phyloP scores from a whole-genome alignment of 2,888 invertebrate species.

The Sarcophaga subvicina region DNA sequence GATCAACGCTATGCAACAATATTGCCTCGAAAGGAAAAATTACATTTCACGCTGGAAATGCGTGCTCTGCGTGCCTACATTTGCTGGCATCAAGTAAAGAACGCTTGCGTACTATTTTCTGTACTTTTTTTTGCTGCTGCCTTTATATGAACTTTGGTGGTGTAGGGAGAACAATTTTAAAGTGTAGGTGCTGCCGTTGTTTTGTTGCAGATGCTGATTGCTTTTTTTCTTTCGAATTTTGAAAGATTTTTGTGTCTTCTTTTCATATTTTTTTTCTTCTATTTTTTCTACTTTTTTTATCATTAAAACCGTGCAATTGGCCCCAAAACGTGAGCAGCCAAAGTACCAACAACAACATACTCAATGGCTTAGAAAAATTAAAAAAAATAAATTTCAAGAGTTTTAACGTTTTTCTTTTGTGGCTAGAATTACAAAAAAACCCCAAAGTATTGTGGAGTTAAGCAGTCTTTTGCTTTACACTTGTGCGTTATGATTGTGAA shows the following conservation, averaged over 20 bases:
- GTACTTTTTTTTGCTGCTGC: neutral
- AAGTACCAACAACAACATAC: constrained; percentile 27
- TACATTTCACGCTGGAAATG: constrained; percentile 81
- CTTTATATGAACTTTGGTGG: constrained; percentile 23
- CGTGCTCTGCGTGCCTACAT: constrained; percentile 79
- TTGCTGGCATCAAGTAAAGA: neutral
- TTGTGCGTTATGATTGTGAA: constrained; percentile 57
- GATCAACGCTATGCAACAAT: no score
- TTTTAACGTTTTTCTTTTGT: constrained; percentile 22
- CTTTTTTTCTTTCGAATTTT: neutral
- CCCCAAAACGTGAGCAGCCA: constrained; percentile 68
- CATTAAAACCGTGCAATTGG: constrained; percentile 64
- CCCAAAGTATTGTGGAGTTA: neutral
- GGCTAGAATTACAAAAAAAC: neutral
- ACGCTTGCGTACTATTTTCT: constrained; percentile 36
- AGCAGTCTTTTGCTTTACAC: constrained; percentile 54
- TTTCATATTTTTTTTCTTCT: neutral
- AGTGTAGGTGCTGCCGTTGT: constrained; percentile 61
- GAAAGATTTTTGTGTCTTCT: constrained; percentile 36
- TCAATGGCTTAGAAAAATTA: neutral
- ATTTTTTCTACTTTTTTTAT: constrained; percentile 21
- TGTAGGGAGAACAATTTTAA: constrained; percentile 16
- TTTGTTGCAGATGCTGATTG: constrained; percentile 15
- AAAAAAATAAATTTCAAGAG: constrained; percentile 6
- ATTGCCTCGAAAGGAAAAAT: constrained; percentile 78